Conservation (phyloP, 2,888 invertebrate genomes). For the Tinea trinotella region DNA sequence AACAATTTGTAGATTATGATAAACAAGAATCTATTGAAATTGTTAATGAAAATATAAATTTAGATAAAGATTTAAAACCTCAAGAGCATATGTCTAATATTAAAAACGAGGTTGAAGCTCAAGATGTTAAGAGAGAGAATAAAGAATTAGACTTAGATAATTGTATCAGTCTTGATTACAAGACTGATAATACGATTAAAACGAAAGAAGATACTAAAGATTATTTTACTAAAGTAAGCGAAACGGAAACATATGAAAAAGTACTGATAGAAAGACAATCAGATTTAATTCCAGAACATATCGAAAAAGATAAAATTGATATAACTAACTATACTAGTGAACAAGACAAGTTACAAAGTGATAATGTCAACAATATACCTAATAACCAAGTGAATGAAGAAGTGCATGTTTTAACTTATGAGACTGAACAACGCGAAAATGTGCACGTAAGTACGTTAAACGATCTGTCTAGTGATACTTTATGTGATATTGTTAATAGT, state of each 20-base stretch:
- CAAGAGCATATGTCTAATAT: neutral
- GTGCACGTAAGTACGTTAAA: neutral
- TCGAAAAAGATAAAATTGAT: neutral
- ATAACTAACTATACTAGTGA: neutral
- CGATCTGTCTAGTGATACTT: constrained; percentile 8
- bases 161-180: neutral
- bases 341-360: neutral
- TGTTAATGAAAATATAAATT: neutral
- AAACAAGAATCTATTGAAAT: neutral
- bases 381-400: neutral
- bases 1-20: neutral
- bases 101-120: neutral
- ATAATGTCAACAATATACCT: neutral
- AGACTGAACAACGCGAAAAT: neutral
- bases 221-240: neutral
- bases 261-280: too few species aligned
- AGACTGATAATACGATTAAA: neutral
- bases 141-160: neutral
- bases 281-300: too few species aligned
- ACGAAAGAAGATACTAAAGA: neutral
- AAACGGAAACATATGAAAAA: neutral
- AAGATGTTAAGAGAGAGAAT: neutral
- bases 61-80: neutral
- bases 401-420: neutral
- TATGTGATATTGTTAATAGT: neutral